phyloP scores from a whole-genome alignment of 2,113 vertebrate species.

The Galeopterus variegatus region DNA sequence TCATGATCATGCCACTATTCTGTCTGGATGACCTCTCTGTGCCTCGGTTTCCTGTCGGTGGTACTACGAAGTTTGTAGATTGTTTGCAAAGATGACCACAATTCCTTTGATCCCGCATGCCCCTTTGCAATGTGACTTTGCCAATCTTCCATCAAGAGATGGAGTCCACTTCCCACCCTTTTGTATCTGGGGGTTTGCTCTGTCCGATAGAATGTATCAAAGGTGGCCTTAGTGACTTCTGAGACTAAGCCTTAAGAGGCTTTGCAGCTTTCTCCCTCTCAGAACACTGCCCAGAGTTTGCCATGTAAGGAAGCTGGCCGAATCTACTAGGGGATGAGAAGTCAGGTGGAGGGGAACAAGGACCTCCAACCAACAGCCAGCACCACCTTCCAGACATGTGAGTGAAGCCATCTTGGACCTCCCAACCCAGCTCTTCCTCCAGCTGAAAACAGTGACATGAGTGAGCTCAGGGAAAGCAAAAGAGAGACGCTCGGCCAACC shows the following conservation, averaged over 20 bases:
- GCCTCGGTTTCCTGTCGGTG: background rate
- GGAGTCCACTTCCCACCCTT: background rate
- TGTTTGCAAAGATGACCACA: background rate
- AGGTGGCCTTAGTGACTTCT: background rate
- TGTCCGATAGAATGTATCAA: background rate
- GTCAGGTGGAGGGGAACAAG: background rate
- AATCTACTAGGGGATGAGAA: background rate
- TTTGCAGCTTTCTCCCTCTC: background rate
- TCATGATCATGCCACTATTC: background rate
- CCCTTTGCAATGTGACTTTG: background rate
- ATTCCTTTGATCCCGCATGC: background rate
- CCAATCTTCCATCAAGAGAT: background rate
- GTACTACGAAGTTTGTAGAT: background rate
- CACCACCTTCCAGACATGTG: background rate
- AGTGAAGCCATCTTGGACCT: background rate
- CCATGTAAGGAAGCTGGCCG: background rate
- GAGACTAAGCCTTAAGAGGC: background rate
- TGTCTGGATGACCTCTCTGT: background rate
- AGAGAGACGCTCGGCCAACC: background rate
- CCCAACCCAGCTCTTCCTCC: background rate
- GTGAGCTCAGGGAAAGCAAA: conserved; percentile 30
- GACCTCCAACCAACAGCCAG: background rate
- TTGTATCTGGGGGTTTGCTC: background rate
- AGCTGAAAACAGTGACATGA: background rate
- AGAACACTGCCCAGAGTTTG: background rate